Evolutionary conservation across 2,113 vertebrate species (phyloP).

Genomic region (Crypturellus undulatus): DNA sequence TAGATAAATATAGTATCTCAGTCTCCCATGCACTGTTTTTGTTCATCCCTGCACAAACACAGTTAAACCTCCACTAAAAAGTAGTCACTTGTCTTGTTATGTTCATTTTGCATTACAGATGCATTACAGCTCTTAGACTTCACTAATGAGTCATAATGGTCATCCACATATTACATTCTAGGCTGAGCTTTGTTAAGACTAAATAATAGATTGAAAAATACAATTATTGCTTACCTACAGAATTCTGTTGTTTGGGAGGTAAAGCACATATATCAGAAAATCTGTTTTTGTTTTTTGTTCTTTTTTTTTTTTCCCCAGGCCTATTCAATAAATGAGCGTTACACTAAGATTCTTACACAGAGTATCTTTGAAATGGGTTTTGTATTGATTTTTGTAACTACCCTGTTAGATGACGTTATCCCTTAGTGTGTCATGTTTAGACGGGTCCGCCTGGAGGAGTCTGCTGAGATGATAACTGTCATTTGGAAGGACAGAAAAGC

Average conservation of each 20-base stretch:
- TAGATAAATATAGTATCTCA: not conserved
- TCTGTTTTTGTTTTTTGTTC: conserved; percentile 86
- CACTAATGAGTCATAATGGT: conserved; percentile 86
- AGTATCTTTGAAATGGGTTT: conserved; percentile 99
- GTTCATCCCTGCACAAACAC: not conserved
- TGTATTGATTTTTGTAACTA: conserved; percentile 99
- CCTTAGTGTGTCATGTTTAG: conserved; percentile 98
- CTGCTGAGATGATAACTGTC: conserved; percentile 99
- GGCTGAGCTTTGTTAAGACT: conserved; percentile 83
- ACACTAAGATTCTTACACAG: conserved; percentile 88
- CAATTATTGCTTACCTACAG: conserved; percentile 92
- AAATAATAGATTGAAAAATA: conserved; percentile 93
- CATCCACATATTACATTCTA: conserved; percentile 85
- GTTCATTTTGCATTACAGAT: conserved; percentile 63
- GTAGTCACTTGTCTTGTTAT: conserved; percentile 29
- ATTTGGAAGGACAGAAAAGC: conserved; percentile 99
- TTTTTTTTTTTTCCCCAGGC: conserved; percentile 89
- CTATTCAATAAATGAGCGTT: conserved; percentile 99
- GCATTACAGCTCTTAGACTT: conserved; percentile 57
- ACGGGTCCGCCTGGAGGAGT: conserved; percentile 96
- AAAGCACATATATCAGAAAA: conserved; percentile 95
- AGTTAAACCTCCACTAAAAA: not conserved
- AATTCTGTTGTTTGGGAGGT: conserved; percentile 90
- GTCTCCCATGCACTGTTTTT: not conserved
- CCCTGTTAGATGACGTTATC: conserved; percentile 99